Percentiles rank a stretch among this genome's conserved stretches.
Evolutionary conservation across 2,888 invertebrate species (phyloP).

Genomic region (Eupeodes luniger): DNA sequence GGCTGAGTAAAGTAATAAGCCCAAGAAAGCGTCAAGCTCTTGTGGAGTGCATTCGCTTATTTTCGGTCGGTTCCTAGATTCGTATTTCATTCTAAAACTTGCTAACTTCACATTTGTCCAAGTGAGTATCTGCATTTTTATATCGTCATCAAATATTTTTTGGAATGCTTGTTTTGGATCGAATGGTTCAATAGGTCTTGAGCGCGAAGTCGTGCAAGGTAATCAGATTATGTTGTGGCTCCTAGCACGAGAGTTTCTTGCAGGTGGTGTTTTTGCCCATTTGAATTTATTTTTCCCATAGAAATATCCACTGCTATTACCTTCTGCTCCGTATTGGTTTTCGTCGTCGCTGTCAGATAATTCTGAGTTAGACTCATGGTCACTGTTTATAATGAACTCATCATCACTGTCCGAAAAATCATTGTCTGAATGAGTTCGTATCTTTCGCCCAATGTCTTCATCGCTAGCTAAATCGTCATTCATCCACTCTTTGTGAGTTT

Average conservation of each 20-base stretch:
- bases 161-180: neutral
- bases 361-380: too few relatives aligned
- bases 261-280: constrained; percentile 1
- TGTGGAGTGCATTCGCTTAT: too few relatives aligned
- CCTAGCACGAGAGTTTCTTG: neutral
- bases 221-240: neutral
- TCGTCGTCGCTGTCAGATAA: too few relatives aligned
- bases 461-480: too few relatives aligned
- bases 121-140: neutral
- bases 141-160: constrained; percentile 14
- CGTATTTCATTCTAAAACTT: neutral
- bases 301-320: neutral
- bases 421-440: too few relatives aligned
- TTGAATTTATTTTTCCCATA: constrained; percentile 9
- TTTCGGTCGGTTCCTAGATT: too few relatives aligned
- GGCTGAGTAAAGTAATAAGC: too few relatives aligned
- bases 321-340: too few relatives aligned
- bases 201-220: constrained; percentile 1
- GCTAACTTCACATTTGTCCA: neutral
- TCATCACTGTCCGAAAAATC: too few relatives aligned
- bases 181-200: neutral
- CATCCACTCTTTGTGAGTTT: too few relatives aligned
- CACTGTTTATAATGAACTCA: too few relatives aligned
- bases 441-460: too few relatives aligned
- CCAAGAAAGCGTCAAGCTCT: constrained; percentile 16